phyloP scores from a whole-genome alignment of 2,113 vertebrate genomes.

The Cinclus mexicanus region DNA sequence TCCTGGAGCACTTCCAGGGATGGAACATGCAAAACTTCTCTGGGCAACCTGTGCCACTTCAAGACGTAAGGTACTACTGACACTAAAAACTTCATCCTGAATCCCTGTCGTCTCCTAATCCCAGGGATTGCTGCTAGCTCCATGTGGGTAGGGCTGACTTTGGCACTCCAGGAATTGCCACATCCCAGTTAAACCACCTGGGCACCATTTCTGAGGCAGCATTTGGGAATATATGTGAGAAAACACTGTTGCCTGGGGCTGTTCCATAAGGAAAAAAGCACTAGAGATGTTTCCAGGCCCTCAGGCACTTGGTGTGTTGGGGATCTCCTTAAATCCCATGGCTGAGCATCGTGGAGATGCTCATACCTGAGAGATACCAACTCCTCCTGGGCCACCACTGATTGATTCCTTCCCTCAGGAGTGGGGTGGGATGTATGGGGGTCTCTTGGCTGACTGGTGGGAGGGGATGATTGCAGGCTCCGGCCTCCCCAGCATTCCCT shows the following conservation, averaged over 20 bases:
- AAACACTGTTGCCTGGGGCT: background rate
- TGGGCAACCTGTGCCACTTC: background rate
- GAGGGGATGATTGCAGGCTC: background rate
- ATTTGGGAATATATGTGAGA: accelerated
- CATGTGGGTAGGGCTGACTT: accelerated
- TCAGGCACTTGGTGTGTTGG: background rate
- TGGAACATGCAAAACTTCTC: background rate
- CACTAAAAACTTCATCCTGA: background rate
- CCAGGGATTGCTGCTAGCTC: background rate
- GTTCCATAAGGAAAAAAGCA: background rate
- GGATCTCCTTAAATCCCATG: background rate
- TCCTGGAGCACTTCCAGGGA: background rate
- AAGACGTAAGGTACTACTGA: background rate
- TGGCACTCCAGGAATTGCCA: background rate
- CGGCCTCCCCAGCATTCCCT: background rate
- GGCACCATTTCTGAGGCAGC: background rate
- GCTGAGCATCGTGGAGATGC: accelerated
- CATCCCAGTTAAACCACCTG: accelerated
- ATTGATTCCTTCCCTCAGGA: background rate
- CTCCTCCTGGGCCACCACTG: background rate
- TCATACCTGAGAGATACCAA: background rate
- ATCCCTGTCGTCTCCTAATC: background rate
- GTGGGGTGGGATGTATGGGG: background rate
- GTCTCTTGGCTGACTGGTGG: background rate
- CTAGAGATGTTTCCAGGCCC: background rate